Conservation (phyloP, 1,140 invertebrate genomes). For the Pteromalus puparum region DNA sequence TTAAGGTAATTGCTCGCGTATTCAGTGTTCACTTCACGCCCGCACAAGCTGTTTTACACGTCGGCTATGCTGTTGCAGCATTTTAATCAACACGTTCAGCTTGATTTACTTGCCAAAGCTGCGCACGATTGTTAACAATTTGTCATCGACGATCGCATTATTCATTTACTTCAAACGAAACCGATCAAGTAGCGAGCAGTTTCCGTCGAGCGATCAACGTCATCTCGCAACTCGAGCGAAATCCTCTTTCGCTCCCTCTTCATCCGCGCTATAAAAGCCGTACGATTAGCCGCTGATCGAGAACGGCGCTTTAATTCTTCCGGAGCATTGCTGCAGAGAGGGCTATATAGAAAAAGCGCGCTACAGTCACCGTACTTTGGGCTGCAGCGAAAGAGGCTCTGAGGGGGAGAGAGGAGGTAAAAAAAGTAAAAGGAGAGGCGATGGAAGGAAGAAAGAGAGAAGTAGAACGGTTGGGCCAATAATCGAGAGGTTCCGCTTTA, state of each 20-base stretch:
- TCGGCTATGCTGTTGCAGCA: too few species aligned
- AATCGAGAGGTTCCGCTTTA: conserved; percentile 34
- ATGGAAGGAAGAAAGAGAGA: neutral
- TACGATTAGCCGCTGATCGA: neutral
- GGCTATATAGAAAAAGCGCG: neutral
- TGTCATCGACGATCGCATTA: too few species aligned
- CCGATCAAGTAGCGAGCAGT: too few species aligned
- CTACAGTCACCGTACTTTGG: neutral
- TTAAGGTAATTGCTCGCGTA: neutral
- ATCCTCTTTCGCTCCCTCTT: neutral
- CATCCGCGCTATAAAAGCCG: neutral
- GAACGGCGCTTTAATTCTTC: neutral
- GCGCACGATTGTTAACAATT: too few species aligned
- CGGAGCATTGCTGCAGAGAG: neutral
- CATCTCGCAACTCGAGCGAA: neutral
- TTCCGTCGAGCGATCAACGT: neutral
- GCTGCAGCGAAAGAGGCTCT: neutral
- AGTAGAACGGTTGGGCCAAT: conserved; percentile 17
- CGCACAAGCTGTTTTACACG: too few species aligned
- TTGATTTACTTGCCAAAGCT: too few species aligned
- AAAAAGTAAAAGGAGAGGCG: neutral
- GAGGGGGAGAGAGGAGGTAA: neutral
- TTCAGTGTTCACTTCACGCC: neutral
- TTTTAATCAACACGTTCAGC: too few species aligned
- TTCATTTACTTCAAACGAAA: too few species aligned